These are phyloP conservation scores for Atta colombica DNA, from an alignment of 1,140 invertebrate species.

Conservation along the genomic window DNA sequence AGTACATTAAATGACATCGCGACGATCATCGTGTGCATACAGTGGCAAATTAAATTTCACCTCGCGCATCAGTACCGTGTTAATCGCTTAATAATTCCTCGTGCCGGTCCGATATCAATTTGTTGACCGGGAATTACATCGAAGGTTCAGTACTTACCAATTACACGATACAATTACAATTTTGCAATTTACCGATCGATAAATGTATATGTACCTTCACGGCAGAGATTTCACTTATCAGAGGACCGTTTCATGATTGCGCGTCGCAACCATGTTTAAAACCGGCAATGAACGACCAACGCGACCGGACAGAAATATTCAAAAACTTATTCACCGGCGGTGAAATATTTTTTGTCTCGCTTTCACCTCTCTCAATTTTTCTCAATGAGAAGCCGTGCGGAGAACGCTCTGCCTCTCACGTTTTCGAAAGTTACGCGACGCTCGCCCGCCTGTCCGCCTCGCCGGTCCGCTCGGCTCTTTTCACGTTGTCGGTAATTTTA, in stretches of 20 bases:
- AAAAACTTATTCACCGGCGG: slow-evolving; percentile 63
- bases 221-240: slow-evolving; percentile 44
- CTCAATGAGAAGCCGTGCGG: slow-evolving; percentile 62
- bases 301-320: slow-evolving; percentile 23
- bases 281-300: slow-evolving; percentile 18
- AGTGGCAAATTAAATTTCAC: slow-evolving; percentile 66
- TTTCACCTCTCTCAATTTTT: slow-evolving; percentile 72
- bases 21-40: slow-evolving; percentile 21
- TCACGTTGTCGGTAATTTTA: slow-evolving; percentile 70
- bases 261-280: slow-evolving; percentile 9
- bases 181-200: neutral
- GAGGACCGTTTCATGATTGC: neutral
- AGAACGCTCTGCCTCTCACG: slow-evolving; percentile 61
- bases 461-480: slow-evolving; percentile 52
- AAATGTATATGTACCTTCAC: neutral
- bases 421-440: slow-evolving; percentile 75
- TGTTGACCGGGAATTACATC: slow-evolving; percentile 58
- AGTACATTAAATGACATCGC: slow-evolving; percentile 46
- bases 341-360: slow-evolving; percentile 71
- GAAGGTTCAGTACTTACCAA: neutral
- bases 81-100: slow-evolving; percentile 62
- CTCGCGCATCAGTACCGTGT: slow-evolving; percentile 4
- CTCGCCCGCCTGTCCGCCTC: slow-evolving; percentile 13
- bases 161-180: slow-evolving; percentile 22
- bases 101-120: slow-evolving; percentile 52